A percentile compares a stretch with the other conserved stretches of the same genome.
These are phyloP conservation scores for Drosophila kurseongensis DNA, from an alignment of 1,140 invertebrate genomes.

Conservation along the genomic window DNA sequence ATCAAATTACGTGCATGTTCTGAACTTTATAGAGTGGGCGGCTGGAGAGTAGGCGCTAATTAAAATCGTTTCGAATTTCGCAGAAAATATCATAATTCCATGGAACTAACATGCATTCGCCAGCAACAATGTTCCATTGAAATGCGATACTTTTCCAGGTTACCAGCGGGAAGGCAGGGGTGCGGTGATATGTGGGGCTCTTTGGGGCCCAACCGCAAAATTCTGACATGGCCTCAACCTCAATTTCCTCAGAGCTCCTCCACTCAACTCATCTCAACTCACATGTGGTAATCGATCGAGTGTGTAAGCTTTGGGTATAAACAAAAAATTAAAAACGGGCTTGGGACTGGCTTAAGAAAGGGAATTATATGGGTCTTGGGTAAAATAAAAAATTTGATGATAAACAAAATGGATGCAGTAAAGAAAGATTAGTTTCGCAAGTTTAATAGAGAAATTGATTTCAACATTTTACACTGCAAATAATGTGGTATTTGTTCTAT, in stretches of 20 bases:
- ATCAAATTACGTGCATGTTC: conserved; percentile 76
- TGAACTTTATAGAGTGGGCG: conserved; percentile 47
- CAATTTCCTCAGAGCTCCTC: conserved; percentile 33
- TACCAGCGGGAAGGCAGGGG: neutral
- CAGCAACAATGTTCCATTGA: conserved; percentile 68
- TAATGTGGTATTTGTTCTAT: too few species aligned
- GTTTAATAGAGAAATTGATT: too few species aligned
- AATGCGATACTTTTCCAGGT: conserved; percentile 70
- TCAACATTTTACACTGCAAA: too few species aligned
- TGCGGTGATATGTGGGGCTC: neutral
- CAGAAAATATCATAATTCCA: conserved; percentile 81
- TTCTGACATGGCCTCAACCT: conserved; percentile 52
- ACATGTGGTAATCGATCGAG: conserved; percentile 59
- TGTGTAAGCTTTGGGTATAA: conserved; percentile 74
- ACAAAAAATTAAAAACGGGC: conserved; percentile 72
- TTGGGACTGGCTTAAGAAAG: neutral
- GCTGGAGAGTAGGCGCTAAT: conserved; percentile 72
- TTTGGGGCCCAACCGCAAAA: conserved; percentile 45
- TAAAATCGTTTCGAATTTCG: conserved; percentile 78
- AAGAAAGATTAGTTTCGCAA: too few species aligned
- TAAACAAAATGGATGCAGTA: too few species aligned
- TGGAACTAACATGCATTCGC: conserved; percentile 72
- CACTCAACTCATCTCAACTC: conserved; percentile 23
- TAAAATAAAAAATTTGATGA: neutral
- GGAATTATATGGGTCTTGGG: neutral